Evolutionary conservation across 2,113 vertebrate genomes (phyloP), one percentile per base, ranked within the genome.

Genomic region (Aegypius monachus): DNA sequence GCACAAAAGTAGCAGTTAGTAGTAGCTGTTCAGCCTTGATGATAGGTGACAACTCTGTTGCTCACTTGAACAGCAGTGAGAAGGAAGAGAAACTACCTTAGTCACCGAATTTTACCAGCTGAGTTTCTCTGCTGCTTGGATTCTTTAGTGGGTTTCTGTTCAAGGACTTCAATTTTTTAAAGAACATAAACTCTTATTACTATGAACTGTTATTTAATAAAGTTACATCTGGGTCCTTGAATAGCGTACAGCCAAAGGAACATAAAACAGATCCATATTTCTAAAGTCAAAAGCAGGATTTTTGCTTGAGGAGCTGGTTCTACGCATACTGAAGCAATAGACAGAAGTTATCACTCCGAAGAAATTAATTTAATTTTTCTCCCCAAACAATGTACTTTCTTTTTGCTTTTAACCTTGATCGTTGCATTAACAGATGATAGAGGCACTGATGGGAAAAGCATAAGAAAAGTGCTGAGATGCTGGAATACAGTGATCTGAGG

Each of bases 381-480:
- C 66, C 67, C 55, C 68, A 88, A 94, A 86, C 84, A 93, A 45
- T 63, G 73, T 75, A 26, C 73, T 92, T 93, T 56, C 50, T 48
- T 80, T 80, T 91, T 93, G 88, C 89, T 91, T 97, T 95, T 97
- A 92, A 96, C 96, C 94, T 98, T 97, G 94, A 92, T 96, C 1
- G 4, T 81, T 91, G 53, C 25, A 3, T 88, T 93, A 81, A 93
- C 65, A 81, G 75, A 90, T 59, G 91, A 38, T 61, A 40, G 90
- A 95, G 59, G 79, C 73, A 47, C n/a, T 78, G 78, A 94, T 87
- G 93, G 94, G 92, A 86, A 81, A 42, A 82, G 82, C 62, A 13
- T 92, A 56, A 94, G 87, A 83, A 96, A 96, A 97, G 78, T 88
- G 91, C 93, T 94, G 96, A 97, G 88, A 59, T 91, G 85, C 53